phyloP scores from a whole-genome alignment of 2,888 invertebrate species.

The Tinea semifulvella region DNA sequence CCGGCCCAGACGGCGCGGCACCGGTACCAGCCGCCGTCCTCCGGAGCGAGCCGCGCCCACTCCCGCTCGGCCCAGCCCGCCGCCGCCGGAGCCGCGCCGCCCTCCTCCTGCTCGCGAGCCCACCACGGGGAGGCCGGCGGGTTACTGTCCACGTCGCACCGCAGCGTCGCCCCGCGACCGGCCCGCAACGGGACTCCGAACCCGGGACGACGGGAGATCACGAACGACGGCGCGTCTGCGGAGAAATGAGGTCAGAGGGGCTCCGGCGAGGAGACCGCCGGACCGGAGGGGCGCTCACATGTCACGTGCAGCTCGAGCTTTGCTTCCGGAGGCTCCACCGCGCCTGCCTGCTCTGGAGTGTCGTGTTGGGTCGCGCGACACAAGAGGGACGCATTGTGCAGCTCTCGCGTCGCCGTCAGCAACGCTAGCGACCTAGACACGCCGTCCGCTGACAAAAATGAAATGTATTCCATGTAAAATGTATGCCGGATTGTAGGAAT shows the following conservation, averaged over 20 bases:
- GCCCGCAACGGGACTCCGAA: slow-evolving; percentile 90
- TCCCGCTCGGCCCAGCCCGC: slow-evolving; percentile 75
- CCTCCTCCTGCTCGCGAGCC: slow-evolving; percentile 61
- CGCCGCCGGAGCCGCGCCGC: slow-evolving; percentile 81
- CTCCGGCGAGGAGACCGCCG: too few relatives aligned
- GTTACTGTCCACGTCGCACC: slow-evolving; percentile 94
- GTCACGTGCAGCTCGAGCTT: slow-evolving; percentile 57
- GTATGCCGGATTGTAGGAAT: too few relatives aligned
- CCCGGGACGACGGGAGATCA: slow-evolving; percentile 91
- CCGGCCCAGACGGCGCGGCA: slow-evolving; percentile 86
- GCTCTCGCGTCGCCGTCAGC: slow-evolving; percentile 79
- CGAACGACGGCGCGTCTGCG: slow-evolving; percentile 92
- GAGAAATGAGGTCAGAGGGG: background rate
- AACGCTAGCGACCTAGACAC: slow-evolving; percentile 65
- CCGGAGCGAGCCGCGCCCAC: slow-evolving; percentile 79
- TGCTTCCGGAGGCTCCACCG: slow-evolving; percentile 32
- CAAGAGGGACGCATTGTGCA: slow-evolving; percentile 86
- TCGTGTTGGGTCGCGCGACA: slow-evolving; percentile 80
- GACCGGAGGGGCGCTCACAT: too few relatives aligned
- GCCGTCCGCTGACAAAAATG: slow-evolving; percentile 36
- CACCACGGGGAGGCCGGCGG: slow-evolving; percentile 90
- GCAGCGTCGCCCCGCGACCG: slow-evolving; percentile 87
- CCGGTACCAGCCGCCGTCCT: slow-evolving; percentile 93
- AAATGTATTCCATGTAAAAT: too few relatives aligned
- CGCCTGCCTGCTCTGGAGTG: slow-evolving; percentile 53